Base-by-base conservation (phyloP, 2,797 vertebrate genomes). In the Diplodus puntazzo region DNA sequence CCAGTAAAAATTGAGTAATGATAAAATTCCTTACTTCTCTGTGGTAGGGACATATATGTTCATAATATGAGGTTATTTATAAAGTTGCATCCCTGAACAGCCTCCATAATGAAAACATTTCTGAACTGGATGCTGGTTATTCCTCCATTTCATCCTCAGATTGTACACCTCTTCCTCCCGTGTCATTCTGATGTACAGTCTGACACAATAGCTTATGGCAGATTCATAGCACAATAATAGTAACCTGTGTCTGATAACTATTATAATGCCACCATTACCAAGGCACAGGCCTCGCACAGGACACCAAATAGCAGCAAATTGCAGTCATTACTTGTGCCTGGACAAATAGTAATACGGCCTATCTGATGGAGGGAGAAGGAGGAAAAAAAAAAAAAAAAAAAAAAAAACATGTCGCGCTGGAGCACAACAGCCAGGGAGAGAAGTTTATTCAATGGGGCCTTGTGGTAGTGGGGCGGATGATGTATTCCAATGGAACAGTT, bases 291-390 rank as follows among this genome's bases (percentile, higher is more conserved):
- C 86, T 88, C 82, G 91, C 87, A 86, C 59, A 69, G 89, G 69
- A 90, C 88, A 89, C 80, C 86, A 86, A 92, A 93, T 92, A 85
- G 83, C 88, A 83, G 80, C 79, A 92, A 92, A 94, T 91, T 91
- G 81, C 89, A 71, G 90, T 90, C 84, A 93, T 93, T 92, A 92
- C 73, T 82, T 79, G 84, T 5, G 60, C 80, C 67, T 88, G 90
- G 81, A 92, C 85, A 92, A 93, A 91, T 90, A 84, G 84, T 86
- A 87, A 88, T 90, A 91, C 77, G 83, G 82, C 60, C 82, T 80
- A 85, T 82, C 74, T 73, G 72, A 86, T 76, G 69, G 77, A 85
- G 67, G 71, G 75, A 70, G 73, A 21, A 12, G 46, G 60, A 25
- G 25, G n/a, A n/a, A n/a, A n/a, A n/a, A n/a, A n/a, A n/a, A n/a